Evolutionary conservation across 2,113 vertebrate genomes (phyloP).

Genomic region (Taxidea taxus): DNA sequence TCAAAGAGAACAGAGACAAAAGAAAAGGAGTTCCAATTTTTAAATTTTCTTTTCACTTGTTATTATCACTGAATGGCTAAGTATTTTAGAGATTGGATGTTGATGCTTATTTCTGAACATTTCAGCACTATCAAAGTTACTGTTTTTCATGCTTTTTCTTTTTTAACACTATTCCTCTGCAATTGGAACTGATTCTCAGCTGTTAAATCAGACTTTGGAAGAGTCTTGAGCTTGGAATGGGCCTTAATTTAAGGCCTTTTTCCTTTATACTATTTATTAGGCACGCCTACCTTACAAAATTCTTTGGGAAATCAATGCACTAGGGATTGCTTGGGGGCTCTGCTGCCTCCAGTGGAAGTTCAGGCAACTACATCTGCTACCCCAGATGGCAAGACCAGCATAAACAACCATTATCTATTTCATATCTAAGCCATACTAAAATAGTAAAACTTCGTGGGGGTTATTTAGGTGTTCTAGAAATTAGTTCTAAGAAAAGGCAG

Average conservation of each 20-base stretch:
- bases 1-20: not conserved
- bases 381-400: not conserved
- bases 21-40: not conserved
- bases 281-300: not conserved
- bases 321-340: not conserved
- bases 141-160: not conserved
- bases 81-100: not conserved
- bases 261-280: not conserved
- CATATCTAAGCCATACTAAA: not conserved
- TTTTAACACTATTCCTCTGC: slow-evolving; percentile 2
- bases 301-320: not conserved
- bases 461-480: not conserved
- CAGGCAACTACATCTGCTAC: not conserved
- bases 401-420: not conserved
- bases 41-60: slow-evolving; percentile 16
- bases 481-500: not conserved
- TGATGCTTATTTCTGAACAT: not conserved
- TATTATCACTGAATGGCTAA: not conserved
- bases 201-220: not conserved
- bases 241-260: not conserved
- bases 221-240: not conserved
- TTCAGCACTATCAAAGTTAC: not conserved
- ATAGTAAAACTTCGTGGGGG: not conserved
- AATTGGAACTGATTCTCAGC: not conserved
- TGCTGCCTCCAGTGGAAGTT: not conserved